Evolutionary conservation across 2,113 vertebrate species (phyloP).

Genomic region (Patagioenas fasciata): DNA sequence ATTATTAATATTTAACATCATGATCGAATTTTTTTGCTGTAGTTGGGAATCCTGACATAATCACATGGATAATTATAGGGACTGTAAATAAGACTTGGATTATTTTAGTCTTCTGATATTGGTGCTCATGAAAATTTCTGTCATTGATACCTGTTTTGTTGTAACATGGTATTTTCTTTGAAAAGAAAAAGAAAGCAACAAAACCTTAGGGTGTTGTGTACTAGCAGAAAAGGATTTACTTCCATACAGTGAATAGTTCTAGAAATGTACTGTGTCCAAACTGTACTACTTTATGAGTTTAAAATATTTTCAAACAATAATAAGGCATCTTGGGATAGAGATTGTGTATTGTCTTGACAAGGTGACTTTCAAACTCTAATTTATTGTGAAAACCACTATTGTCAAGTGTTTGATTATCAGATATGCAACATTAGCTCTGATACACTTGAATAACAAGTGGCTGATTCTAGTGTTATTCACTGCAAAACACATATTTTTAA

Average conservation of each 20-base stretch:
- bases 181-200: not conserved
- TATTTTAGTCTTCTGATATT: not conserved
- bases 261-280: not conserved
- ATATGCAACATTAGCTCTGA: not conserved
- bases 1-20: not conserved
- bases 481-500: not conserved
- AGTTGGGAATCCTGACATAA: not conserved
- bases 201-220: not conserved
- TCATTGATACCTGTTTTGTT: not conserved
- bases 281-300: not conserved
- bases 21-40: not conserved
- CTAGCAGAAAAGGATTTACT: not conserved
- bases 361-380: not conserved
- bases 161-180: not conserved
- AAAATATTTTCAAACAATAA: not conserved
- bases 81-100: not conserved
- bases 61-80: not conserved
- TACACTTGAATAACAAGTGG: not conserved
- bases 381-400: not conserved
- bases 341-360: not conserved
- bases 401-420: not conserved
- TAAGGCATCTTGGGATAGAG: not conserved
- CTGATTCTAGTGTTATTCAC: not conserved
- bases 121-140: not conserved
- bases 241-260: not conserved